These are phyloP conservation scores for Leptinotarsa undecemlineata DNA, from an alignment of 1,140 invertebrate genomes.

Conservation along the genomic window DNA sequence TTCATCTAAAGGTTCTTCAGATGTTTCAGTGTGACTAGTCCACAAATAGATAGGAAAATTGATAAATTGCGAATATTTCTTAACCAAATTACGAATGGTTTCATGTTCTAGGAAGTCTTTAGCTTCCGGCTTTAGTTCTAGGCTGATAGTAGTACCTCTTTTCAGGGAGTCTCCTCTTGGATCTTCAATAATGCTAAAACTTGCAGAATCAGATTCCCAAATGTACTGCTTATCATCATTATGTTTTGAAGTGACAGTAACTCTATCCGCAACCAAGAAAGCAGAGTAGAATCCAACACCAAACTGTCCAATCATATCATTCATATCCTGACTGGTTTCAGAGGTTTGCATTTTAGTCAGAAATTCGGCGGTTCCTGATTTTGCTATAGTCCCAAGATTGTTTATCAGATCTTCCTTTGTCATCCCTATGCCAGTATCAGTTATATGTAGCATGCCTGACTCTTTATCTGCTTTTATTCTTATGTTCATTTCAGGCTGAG, in stretches of 20 bases:
- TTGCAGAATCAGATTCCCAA: constrained; percentile 94
- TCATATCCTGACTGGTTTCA: constrained; percentile 66
- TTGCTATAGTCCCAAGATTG: constrained; percentile 96
- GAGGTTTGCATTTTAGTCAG: constrained; percentile 89
- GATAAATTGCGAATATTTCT: constrained; percentile 99
- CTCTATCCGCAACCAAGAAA: constrained; percentile 89
- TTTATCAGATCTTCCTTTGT: constrained; percentile 92
- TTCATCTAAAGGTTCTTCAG: constrained; percentile 73
- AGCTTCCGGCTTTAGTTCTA: constrained; percentile 96
- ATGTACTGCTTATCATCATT: constrained; percentile 96
- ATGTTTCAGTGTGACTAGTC: constrained; percentile 89
- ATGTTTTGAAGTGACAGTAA: constrained; percentile 91
- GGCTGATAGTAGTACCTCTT: constrained; percentile 59
- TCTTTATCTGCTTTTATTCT: constrained; percentile 97
- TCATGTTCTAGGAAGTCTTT: constrained; percentile 92
- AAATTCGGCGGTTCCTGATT: constrained; percentile 99
- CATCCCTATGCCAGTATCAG: constrained; percentile 98
- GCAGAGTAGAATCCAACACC: constrained; percentile 98
- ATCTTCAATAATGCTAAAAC: constrained; percentile 90
- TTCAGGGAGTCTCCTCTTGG: constrained; percentile 72
- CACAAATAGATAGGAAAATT: constrained; percentile 98
- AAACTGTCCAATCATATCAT: constrained; percentile 93
- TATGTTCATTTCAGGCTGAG: constrained; percentile 84
- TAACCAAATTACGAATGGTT: constrained; percentile 87
- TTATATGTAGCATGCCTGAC: constrained; percentile 91